phyloP scores from a whole-genome alignment of 1,140 invertebrate species.

The Paraescarpia echinospica region DNA sequence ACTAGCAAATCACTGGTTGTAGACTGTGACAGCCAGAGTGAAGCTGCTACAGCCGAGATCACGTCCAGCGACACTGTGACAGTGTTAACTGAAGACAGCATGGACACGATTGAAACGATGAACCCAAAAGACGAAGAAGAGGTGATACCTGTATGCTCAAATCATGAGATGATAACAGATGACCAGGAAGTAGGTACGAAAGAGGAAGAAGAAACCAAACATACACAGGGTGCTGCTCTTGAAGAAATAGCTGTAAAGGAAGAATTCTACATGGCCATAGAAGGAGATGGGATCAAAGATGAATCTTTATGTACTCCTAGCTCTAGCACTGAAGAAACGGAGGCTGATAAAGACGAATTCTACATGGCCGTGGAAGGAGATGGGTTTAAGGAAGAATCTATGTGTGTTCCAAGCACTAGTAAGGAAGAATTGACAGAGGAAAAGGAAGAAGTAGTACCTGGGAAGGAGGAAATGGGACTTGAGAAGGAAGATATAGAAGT shows the following conservation, averaged over 20 bases:
- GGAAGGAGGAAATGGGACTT: background rate
- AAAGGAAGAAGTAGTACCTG: background rate
- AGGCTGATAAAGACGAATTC: background rate
- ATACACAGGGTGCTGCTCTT: background rate
- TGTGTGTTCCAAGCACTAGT: background rate
- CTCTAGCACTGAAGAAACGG: background rate
- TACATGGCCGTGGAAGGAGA: background rate
- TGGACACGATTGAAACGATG: background rate
- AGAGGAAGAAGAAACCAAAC: background rate
- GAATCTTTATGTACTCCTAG: background rate
- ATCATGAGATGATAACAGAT: background rate
- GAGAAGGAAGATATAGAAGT: background rate
- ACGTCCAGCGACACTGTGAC: too few species aligned
- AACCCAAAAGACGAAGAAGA: background rate
- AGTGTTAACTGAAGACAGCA: background rate
- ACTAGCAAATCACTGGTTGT: background rate
- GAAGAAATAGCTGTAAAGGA: background rate
- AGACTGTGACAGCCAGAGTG: background rate
- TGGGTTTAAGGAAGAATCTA: background rate
- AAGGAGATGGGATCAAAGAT: background rate
- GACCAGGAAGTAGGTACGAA: background rate
- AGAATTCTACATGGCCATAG: background rate
- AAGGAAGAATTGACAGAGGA: background rate
- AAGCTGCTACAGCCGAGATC: background rate
- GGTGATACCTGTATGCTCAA: background rate